These are phyloP conservation scores for Zaprionus gabonicus DNA, from an alignment of 1,140 invertebrate genomes.

Conservation along the genomic window DNA sequence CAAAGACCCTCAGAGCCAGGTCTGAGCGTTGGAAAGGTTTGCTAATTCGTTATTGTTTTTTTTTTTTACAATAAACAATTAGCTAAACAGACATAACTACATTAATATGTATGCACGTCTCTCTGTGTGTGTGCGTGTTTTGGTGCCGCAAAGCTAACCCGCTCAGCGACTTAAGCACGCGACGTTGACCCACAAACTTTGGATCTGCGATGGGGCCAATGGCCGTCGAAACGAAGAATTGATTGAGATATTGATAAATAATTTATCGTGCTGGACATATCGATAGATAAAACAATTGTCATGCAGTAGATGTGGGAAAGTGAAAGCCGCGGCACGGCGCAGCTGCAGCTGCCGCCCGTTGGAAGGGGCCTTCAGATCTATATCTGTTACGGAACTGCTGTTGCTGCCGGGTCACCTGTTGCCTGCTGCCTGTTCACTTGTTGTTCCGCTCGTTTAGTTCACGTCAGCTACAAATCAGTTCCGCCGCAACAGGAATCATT, in stretches of 20 bases:
- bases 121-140: slow-evolving; percentile 31
- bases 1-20: slow-evolving; percentile 27
- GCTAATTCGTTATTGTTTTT: slow-evolving; percentile 17
- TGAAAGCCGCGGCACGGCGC: slow-evolving; percentile 32
- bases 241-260: not conserved
- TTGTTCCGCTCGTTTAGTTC: slow-evolving; percentile 35
- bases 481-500: slow-evolving; percentile 44
- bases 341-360: not conserved
- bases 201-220: slow-evolving; percentile 19
- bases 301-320: slow-evolving; percentile 33
- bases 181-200: slow-evolving; percentile 66
- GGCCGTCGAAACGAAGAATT: slow-evolving; percentile 16
- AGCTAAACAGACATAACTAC: slow-evolving; percentile 29
- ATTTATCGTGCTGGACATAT: slow-evolving; percentile 31
- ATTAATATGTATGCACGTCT: slow-evolving; percentile 7
- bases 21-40: slow-evolving; percentile 49
- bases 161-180: slow-evolving; percentile 31
- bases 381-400: slow-evolving; percentile 55
- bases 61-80: slow-evolving; percentile 48
- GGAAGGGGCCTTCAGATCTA: slow-evolving; percentile 16
- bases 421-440: not conserved
- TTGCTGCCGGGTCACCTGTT: slow-evolving; percentile 46
- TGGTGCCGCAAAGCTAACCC: slow-evolving; percentile 14
- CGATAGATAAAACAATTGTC: slow-evolving; percentile 22
- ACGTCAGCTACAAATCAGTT: slow-evolving; percentile 36